Evolutionary conservation across 2,888 invertebrate species (phyloP).

Genomic region (Scaptomyza tumidula): DNA sequence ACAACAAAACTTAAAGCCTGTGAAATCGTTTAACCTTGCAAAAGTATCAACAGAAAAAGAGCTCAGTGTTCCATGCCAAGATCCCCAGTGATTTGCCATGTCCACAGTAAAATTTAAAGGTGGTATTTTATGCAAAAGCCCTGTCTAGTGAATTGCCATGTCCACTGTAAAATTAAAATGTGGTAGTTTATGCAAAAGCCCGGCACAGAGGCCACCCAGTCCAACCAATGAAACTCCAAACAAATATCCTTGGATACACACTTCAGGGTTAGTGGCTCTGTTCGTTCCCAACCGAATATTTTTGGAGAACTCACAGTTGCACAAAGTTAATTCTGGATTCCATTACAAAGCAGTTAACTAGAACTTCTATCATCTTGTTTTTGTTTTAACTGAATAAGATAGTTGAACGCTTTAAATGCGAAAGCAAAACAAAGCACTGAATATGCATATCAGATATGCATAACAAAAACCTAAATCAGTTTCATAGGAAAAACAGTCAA

Average conservation of each 20-base stretch:
- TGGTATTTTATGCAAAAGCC: slow-evolving; percentile 2
- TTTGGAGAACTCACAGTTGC: not conserved
- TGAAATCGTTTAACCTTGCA: not conserved
- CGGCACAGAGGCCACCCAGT: slow-evolving; percentile 6
- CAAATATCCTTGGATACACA: not conserved
- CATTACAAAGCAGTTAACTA: slow-evolving; percentile 8
- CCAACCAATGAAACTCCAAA: not conserved
- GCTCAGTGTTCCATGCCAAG: not conserved
- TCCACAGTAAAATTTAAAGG: slow-evolving; percentile 2
- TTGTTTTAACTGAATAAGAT: not conserved
- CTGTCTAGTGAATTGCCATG: too few species aligned
- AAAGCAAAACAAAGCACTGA: too few species aligned
- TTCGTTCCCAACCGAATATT: not conserved
- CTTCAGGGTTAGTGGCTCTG: not conserved
- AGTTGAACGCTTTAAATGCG: not conserved
- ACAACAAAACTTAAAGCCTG: not conserved
- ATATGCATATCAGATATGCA: too few species aligned
- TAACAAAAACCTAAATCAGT: too few species aligned
- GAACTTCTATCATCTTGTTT: not conserved
- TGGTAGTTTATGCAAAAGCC: slow-evolving; percentile 5
- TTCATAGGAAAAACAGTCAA: too few species aligned
- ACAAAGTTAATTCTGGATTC: slow-evolving; percentile 2
- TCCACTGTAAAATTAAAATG: slow-evolving; percentile 3
- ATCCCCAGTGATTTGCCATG: not conserved
- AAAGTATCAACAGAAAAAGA: not conserved